Base-by-base conservation (phyloP, 2,113 vertebrate species). In the Pyxicephalus adspersus region DNA sequence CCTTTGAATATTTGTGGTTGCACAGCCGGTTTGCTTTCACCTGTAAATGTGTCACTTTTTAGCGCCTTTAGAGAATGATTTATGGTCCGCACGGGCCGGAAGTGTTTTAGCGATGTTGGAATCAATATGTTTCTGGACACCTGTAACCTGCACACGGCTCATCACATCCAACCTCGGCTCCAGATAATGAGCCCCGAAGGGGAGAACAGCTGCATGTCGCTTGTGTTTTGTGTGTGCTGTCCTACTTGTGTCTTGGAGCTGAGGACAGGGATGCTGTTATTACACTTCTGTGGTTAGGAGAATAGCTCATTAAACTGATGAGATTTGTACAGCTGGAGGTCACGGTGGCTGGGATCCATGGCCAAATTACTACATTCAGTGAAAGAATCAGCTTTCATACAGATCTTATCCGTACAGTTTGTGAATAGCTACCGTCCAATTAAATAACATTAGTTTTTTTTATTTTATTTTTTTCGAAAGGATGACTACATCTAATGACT, bases 161-260 rank as follows among this genome's bases (percentile, higher is more conserved):
- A 13, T 57, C 70, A 57, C 19, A 31, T 72, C 68, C 68, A 20
- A 20, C 68, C 28, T 50, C 52, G 5, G 52, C 16, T 73, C 26
- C 70, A 31, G 70, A 3, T 57, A 73, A 73, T 73, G 70, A 73
- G 52, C 20, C 70, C 52, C 70, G 31, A 52, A 31, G 70, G 70
- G 52, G 70, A 23, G n/a, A 13, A 26, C 51, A 72, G 50, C 70
- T 73, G 70, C 58, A 19, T 71, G 50, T 23, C 34, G 15, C 13
- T 68, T 28, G 50, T 25, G 25, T 54, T 70, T 22, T 52, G 18
- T 18, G 17, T 70, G 0, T 70, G 52, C 28, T 72, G 68, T 72
- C 50, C 50, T 26, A 29, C 16, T 31, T 54, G 67, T 54, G 68
- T 54, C 26, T 15, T n/a, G 25, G 19, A 55, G 55, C 20, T 3